Base-by-base conservation (phyloP, 2,888 invertebrate genomes). In the Tenodera sinensis region DNA sequence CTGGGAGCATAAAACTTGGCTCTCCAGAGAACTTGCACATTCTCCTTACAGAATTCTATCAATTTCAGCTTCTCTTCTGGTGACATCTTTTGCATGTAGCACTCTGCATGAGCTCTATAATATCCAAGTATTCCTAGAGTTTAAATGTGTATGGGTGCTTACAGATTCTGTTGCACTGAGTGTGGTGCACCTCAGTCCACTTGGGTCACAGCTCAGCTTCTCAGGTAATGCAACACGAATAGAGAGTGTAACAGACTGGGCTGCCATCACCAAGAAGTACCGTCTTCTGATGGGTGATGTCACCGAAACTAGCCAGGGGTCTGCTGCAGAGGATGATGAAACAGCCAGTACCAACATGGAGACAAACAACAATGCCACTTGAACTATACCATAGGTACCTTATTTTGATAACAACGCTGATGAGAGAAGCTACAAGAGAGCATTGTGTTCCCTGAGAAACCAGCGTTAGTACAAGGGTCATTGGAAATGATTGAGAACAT, bases 201-300 rank as follows among this genome's bases (percentile, higher is more conserved):
- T 98, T 25, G 97, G 98, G 47, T 97, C 97, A 0, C 97, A 97
- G 93, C 93, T 97, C 91, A 97, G 97, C 92, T 97, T 98, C 93
- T 83, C 82, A 2, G 96, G 96, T 91, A 95, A 96, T 87, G 89
- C 91, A 86, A 96, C 96, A 85, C 95, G 97, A 91, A 98, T 98
- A 91, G 98, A 98, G 93, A 97, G 97, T 92, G 97, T 98, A 12
- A 97, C 97, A 2, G 98, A 98, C 93, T 98, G 98, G 98, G 97
- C 97, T 92, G 95, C 96, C 3, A 98, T 98, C 90, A 97, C 98
- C 30, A 97, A 97, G 94, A 98, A 98, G 92, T 98, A 98, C 93
- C 95, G 97, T 28, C 96, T 97, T 0, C 94, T 98, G 15, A 95
- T 96, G 91, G 96, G 96, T 27, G 94, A 94, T 88, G 93, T 94